phyloP scores from a whole-genome alignment of 2,113 vertebrate species.

The Phodopus roborovskii region DNA sequence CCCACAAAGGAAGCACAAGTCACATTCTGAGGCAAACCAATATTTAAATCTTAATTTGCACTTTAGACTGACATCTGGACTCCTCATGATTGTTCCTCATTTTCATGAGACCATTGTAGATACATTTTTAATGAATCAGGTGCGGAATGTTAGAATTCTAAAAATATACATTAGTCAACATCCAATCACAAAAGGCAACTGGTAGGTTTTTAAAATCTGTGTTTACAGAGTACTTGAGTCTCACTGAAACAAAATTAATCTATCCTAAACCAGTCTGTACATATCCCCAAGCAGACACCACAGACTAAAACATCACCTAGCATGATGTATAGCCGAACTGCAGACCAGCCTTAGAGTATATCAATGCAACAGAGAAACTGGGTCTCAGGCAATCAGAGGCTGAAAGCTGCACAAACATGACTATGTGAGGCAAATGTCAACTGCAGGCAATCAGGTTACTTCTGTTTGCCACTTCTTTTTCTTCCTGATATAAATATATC shows the following conservation, averaged over 20 bases:
- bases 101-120: not conserved
- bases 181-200: not conserved
- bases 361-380: not conserved
- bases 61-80: not conserved
- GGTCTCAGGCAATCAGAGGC: not conserved
- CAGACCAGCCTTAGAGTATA: not conserved
- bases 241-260: not conserved
- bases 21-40: not conserved
- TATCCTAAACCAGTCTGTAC: not conserved
- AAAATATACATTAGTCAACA: not conserved
- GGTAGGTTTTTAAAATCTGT: not conserved
- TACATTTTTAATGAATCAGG: not conserved
- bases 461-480: not conserved
- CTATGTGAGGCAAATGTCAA: not conserved
- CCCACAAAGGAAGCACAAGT: slow-evolving; percentile 9
- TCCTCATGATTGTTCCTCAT: not conserved
- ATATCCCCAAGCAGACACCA: not conserved
- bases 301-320: not conserved
- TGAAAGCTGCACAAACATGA: not conserved
- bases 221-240: not conserved
- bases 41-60: not conserved
- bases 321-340: not conserved
- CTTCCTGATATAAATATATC: not conserved
- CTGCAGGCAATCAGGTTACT: not conserved
- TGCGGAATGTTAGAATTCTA: not conserved